A percentile compares a stretch with the other conserved stretches of the same genome.
These are phyloP conservation scores for Agrochola lota DNA, from an alignment of 2,888 invertebrate species.

Conservation along the genomic window DNA sequence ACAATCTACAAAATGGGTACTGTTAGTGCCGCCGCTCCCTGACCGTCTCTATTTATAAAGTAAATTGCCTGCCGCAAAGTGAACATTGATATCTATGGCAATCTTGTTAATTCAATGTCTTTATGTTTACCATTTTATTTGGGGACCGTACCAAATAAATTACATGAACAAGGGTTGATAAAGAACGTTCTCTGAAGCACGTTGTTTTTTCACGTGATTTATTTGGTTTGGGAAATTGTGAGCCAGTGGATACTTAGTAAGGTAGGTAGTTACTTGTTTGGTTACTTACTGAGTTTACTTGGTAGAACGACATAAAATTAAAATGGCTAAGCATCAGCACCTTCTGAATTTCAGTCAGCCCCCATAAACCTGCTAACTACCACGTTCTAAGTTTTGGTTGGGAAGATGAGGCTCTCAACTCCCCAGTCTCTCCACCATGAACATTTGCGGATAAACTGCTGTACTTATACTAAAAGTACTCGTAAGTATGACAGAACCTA, in stretches of 20 bases:
- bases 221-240: neutral
- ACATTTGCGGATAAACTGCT: neutral
- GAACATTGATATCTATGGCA: constrained; percentile 82
- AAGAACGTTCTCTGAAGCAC: constrained; percentile 1
- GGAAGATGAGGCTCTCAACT: neutral
- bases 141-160: constrained; percentile 50
- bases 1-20: constrained; percentile 86
- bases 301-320: neutral
- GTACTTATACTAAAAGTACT: neutral
- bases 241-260: neutral
- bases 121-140: constrained; percentile 64
- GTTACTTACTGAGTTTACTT: neutral
- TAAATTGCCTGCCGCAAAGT: constrained; percentile 84
- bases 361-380: neutral
- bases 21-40: constrained; percentile 86
- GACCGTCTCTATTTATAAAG: constrained; percentile 86
- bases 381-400: neutral
- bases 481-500: neutral
- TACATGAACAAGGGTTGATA: constrained; percentile 52
- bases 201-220: constrained; percentile 12
- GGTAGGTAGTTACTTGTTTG: neutral
- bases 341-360: neutral
- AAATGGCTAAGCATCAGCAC: too few relatives aligned
- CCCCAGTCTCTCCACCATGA: neutral
- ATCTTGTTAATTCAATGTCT: constrained; percentile 79